Percentiles rank a stretch among this genome's conserved stretches.
Conservation (phyloP, 2,113 vertebrate genomes). For the Malurus elegans region DNA sequence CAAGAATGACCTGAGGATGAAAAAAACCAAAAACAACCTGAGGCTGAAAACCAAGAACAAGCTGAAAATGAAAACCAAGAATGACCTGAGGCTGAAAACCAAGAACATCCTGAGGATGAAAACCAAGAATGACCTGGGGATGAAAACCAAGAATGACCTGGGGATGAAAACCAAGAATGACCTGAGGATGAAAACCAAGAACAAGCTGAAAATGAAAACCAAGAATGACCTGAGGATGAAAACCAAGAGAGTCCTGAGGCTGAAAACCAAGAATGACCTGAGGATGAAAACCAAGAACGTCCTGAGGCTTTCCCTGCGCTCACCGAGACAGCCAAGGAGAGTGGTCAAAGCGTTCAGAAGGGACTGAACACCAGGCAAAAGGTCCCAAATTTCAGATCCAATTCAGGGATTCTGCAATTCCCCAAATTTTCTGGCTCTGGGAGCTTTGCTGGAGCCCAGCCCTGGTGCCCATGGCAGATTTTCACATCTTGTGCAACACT, state of each 20-base stretch:
- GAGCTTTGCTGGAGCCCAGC: background rate
- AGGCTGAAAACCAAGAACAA: too few relatives aligned
- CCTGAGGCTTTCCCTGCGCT: background rate
- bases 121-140: too few relatives aligned
- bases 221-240: too few relatives aligned
- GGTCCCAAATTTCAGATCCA: background rate
- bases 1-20: too few relatives aligned
- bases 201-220: too few relatives aligned
- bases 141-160: too few relatives aligned
- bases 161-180: too few relatives aligned
- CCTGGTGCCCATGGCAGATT: accelerated
- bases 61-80: too few relatives aligned
- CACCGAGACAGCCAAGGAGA: background rate
- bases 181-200: too few relatives aligned
- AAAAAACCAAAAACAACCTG: too few relatives aligned
- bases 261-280: background rate
- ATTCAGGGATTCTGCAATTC: background rate
- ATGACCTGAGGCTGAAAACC: too few relatives aligned
- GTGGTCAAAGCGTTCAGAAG: background rate
- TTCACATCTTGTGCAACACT: accelerated
- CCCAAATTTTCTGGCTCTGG: accelerated
- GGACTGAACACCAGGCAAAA: background rate
- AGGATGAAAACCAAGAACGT: background rate
- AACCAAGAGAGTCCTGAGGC: background rate
- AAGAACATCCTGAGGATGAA: too few relatives aligned